Evolutionary conservation across 1,140 invertebrate species (phyloP).

Genomic region (Hesperophylax magnus): DNA sequence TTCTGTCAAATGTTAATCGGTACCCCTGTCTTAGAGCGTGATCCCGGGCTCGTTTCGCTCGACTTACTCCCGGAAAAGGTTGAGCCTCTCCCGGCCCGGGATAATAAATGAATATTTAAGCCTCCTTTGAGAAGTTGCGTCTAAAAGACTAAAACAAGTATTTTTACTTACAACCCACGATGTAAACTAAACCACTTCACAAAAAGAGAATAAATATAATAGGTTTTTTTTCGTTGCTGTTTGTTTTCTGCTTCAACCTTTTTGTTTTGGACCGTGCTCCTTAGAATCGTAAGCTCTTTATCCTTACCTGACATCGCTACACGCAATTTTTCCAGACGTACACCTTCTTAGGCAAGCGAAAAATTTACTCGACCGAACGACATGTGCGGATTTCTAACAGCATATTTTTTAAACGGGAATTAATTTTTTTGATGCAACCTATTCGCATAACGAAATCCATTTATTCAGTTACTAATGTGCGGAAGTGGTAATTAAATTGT

Average conservation of each 20-base stretch:
- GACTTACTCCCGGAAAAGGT: constrained; percentile 49
- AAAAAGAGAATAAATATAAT: neutral
- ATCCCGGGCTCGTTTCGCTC: constrained; percentile 47
- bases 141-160: constrained; percentile 26
- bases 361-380: constrained; percentile 32
- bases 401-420: neutral
- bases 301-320: constrained; percentile 21
- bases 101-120: constrained; percentile 58
- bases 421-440: too few species aligned
- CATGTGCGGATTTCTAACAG: constrained; percentile 8
- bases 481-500: too few species aligned
- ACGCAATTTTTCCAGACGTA: constrained; percentile 7
- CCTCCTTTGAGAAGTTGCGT: constrained; percentile 45
- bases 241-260: neutral
- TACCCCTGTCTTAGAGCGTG: constrained; percentile 46
- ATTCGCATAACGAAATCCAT: too few species aligned
- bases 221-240: too few species aligned
- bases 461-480: too few species aligned
- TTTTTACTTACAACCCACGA: neutral
- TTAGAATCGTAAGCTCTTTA: constrained; percentile 12
- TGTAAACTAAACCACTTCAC: neutral
- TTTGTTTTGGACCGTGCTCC: neutral
- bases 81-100: constrained; percentile 46
- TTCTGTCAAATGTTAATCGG: constrained; percentile 55
- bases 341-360: constrained; percentile 12